Percentiles rank a stretch among this genome's conserved stretches.
Conservation (phyloP, 2,113 vertebrate genomes). For the Odobenus rosmarus region DNA sequence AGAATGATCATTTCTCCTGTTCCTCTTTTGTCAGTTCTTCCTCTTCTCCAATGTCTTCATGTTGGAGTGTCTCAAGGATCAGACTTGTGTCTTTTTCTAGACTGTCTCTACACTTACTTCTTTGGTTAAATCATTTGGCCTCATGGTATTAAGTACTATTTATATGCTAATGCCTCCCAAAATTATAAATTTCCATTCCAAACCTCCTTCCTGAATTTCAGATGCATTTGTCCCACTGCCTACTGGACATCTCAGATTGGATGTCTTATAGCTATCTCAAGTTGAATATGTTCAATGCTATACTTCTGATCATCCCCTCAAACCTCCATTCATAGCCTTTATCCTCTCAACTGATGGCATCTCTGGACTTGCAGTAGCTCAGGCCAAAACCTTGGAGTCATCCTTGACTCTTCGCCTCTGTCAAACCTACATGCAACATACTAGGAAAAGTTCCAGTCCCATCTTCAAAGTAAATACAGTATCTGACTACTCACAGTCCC, state of each 20-base stretch:
- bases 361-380: not conserved
- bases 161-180: not conserved
- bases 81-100: not conserved
- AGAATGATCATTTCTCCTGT: not conserved
- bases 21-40: not conserved
- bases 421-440: not conserved
- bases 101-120: not conserved
- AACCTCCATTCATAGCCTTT: not conserved
- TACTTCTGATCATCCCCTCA: not conserved
- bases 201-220: conserved; percentile 29
- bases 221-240: not conserved
- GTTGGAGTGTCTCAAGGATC: not conserved
- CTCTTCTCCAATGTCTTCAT: not conserved
- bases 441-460: not conserved
- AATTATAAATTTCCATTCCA: not conserved
- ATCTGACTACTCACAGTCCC: not conserved
- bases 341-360: not conserved
- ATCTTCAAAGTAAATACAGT: not conserved
- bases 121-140: not conserved
- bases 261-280: not conserved
- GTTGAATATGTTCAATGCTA: not conserved
- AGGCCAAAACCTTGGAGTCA: not conserved
- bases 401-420: not conserved
- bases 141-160: not conserved
- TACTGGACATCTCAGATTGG: not conserved